Percentiles rank a stretch among this genome's conserved stretches.
Evolutionary conservation across 2,113 vertebrate species (phyloP).

Genomic region (Nanorana parkeri): DNA sequence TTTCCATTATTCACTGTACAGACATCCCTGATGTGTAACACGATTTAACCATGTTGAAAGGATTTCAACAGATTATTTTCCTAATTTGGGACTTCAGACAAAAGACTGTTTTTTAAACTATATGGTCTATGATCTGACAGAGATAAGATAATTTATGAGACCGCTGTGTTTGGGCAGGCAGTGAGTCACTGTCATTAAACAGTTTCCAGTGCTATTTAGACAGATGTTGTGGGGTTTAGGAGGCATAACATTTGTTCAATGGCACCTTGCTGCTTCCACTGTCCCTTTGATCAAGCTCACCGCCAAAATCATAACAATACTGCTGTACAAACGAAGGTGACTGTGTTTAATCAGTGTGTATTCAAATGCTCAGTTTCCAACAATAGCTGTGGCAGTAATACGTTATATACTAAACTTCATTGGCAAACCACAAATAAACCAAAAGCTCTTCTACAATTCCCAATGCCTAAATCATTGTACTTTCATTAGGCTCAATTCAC

Average conservation of each 20-base stretch:
- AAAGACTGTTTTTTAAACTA: slow-evolving; percentile 35
- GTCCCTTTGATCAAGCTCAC: slow-evolving; percentile 27
- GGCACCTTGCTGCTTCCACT: slow-evolving; percentile 38
- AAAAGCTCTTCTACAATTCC: background rate
- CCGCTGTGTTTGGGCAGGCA: slow-evolving; percentile 22
- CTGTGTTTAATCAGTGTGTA: background rate
- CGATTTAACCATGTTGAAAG: slow-evolving; percentile 35
- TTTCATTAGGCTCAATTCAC: too few species aligned
- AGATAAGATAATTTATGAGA: slow-evolving; percentile 42
- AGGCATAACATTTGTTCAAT: slow-evolving; percentile 20
- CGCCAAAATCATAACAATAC: slow-evolving; percentile 7
- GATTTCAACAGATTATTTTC: slow-evolving; percentile 45
- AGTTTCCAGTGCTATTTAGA: slow-evolving; percentile 40
- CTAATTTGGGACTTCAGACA: slow-evolving; percentile 34
- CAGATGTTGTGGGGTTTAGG: slow-evolving; percentile 28
- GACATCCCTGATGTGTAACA: slow-evolving; percentile 2
- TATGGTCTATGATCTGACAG: slow-evolving; percentile 33
- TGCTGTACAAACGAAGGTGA: background rate
- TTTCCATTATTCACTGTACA: slow-evolving; percentile 2
- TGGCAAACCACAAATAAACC: background rate
- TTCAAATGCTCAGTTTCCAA: background rate
- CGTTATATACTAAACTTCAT: background rate
- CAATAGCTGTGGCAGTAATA: background rate
- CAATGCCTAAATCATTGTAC: too few species aligned
- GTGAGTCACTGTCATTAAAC: slow-evolving; percentile 41